Percentiles rank a stretch among this genome's conserved stretches.
Evolutionary conservation across 2,797 vertebrate species (phyloP).

Genomic region (Paedocypris micromegethes): DNA sequence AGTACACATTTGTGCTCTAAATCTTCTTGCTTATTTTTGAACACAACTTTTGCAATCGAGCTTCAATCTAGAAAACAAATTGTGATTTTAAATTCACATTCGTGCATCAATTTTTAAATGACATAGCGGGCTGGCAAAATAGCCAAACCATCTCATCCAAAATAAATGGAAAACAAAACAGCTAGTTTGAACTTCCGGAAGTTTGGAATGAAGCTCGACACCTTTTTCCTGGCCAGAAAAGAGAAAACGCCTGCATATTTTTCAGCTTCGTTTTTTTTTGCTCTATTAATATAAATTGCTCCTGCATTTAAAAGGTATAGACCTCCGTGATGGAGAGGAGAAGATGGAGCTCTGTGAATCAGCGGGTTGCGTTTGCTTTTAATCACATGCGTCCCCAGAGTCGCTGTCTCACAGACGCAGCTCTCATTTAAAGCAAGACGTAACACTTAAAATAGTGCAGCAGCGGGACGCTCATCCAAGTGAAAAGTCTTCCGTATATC

Average conservation of each 20-base stretch:
- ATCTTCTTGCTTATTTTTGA: no score
- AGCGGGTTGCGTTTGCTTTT: slow-evolving; percentile 30
- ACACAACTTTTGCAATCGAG: no score
- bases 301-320: background rate
- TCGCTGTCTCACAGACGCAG: slow-evolving; percentile 28
- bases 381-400: slow-evolving; percentile 39
- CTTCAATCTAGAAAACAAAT: no score
- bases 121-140: background rate
- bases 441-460: slow-evolving; percentile 39
- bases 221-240: background rate
- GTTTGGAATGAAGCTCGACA: background rate
- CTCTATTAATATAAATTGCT: no score
- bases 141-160: slow-evolving; percentile 6
- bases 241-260: no score
- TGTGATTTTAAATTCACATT: no score
- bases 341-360: slow-evolving; percentile 25
- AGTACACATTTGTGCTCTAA: no score
- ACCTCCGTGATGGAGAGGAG: background rate
- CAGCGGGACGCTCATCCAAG: slow-evolving; percentile 27
- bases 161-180: slow-evolving; percentile 15
- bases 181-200: slow-evolving; percentile 7
- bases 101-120: no score
- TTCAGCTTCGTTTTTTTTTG: no score
- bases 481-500: slow-evolving; percentile 20
- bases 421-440: slow-evolving; percentile 43